phyloP scores from a whole-genome alignment of 2,113 vertebrate genomes.

The Condylura cristata region DNA sequence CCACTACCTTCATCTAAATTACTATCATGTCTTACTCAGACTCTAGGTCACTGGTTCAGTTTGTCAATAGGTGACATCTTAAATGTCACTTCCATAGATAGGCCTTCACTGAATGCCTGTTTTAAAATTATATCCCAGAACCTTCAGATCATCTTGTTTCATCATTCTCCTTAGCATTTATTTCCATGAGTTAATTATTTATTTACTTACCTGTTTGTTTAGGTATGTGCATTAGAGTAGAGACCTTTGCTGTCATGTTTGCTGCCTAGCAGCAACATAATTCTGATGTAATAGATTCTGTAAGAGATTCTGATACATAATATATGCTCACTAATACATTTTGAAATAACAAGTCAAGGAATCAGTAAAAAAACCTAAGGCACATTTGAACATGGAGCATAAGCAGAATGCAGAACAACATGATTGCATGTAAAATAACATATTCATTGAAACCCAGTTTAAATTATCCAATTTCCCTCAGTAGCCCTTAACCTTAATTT shows the following conservation, averaged over 20 bases:
- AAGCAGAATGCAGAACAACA: background rate
- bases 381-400: background rate
- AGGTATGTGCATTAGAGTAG: background rate
- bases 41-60: background rate
- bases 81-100: background rate
- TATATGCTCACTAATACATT: background rate
- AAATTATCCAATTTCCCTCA: background rate
- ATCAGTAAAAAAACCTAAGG: background rate
- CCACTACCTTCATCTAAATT: background rate
- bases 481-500: background rate
- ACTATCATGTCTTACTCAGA: background rate
- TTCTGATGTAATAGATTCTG: too few relatives aligned
- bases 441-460: background rate
- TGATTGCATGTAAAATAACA: background rate
- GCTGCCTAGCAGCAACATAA: too few relatives aligned
- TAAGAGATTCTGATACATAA: background rate
- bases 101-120: background rate
- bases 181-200: background rate
- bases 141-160: background rate
- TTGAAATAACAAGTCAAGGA: background rate
- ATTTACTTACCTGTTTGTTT: background rate
- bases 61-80: background rate
- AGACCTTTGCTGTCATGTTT: background rate
- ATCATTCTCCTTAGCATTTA: background rate
- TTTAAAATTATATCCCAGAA: background rate